These are phyloP conservation scores for Thaumatotibia leucotreta DNA, from an alignment of 1,140 invertebrate genomes.

Conservation along the genomic window DNA sequence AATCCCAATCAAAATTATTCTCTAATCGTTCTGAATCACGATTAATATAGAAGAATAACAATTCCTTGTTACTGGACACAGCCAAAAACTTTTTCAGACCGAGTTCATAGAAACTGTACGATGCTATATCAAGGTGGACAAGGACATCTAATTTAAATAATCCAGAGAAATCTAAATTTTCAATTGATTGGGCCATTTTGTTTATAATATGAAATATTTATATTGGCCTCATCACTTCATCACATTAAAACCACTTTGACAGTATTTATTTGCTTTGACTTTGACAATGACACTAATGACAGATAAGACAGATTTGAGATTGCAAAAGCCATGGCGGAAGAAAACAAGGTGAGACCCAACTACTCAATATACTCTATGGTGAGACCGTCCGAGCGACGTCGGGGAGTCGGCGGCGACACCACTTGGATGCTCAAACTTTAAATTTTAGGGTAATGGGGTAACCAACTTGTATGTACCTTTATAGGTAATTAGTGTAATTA, in stretches of 20 bases:
- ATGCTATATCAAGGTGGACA: slow-evolving; percentile 52
- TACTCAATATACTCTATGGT: too few relatives aligned
- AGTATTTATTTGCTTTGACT: too few relatives aligned
- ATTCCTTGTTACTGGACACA: slow-evolving; percentile 58
- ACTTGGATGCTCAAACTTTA: too few relatives aligned
- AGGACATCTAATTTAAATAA: slow-evolving; percentile 67
- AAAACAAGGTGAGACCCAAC: too few relatives aligned
- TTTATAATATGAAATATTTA: neutral
- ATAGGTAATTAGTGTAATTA: too few relatives aligned
- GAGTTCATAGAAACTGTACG: slow-evolving; percentile 65
- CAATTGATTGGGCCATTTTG: slow-evolving; percentile 23
- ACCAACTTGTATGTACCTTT: too few relatives aligned
- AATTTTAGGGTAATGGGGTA: too few relatives aligned
- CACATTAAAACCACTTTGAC: neutral
- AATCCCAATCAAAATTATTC: slow-evolving; percentile 66
- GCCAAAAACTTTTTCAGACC: slow-evolving; percentile 63
- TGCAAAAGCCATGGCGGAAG: too few relatives aligned
- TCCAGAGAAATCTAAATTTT: slow-evolving; percentile 36
- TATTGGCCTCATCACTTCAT: neutral
- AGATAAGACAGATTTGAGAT: too few relatives aligned
- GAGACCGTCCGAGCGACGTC: too few relatives aligned
- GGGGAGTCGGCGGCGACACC: too few relatives aligned
- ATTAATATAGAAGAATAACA: slow-evolving; percentile 62
- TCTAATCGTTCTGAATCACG: slow-evolving; percentile 51
- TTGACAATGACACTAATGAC: too few relatives aligned